These are phyloP conservation scores for Myripristis jacobus DNA, from an alignment of 2,797 vertebrate genomes.

Conservation along the genomic window DNA sequence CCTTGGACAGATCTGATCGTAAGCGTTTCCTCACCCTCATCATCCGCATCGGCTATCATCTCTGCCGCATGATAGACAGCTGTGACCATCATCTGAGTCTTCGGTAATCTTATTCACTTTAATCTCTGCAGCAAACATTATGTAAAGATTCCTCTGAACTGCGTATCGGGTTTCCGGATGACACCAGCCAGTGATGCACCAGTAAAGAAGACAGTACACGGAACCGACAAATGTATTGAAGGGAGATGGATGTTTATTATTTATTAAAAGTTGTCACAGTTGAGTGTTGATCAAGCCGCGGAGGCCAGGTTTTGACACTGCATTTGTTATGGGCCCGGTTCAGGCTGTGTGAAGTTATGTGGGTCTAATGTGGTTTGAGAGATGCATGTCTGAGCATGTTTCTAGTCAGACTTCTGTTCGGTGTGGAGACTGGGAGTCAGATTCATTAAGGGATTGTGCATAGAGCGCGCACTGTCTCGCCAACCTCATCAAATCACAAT, in stretches of 20 bases:
- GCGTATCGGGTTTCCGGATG: constrained; percentile 1
- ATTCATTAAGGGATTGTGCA: no score
- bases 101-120: constrained; percentile 26
- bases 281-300: constrained; percentile 6
- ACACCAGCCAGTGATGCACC: neutral
- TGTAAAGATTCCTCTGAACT: constrained; percentile 17
- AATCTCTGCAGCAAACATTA: neutral
- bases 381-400: no score
- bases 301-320: no score
- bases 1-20: constrained; percentile 22
- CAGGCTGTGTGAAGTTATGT: no score
- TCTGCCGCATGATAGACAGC: constrained; percentile 31
- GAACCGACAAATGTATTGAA: neutral
- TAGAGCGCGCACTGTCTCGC: no score
- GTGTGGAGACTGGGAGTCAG: no score
- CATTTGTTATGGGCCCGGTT: no score
- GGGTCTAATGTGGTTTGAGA: no score
- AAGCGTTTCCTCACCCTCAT: constrained; percentile 9
- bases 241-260: neutral
- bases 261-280: constrained; percentile 9
- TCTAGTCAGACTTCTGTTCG: no score
- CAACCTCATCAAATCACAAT: neutral
- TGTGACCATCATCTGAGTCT: constrained; percentile 10
- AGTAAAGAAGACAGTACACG: neutral
- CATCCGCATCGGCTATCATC: constrained; percentile 11